Percentiles rank a stretch among this genome's conserved stretches.
phyloP scores from a whole-genome alignment of 2,113 vertebrate species.

The Myotis davidii region DNA sequence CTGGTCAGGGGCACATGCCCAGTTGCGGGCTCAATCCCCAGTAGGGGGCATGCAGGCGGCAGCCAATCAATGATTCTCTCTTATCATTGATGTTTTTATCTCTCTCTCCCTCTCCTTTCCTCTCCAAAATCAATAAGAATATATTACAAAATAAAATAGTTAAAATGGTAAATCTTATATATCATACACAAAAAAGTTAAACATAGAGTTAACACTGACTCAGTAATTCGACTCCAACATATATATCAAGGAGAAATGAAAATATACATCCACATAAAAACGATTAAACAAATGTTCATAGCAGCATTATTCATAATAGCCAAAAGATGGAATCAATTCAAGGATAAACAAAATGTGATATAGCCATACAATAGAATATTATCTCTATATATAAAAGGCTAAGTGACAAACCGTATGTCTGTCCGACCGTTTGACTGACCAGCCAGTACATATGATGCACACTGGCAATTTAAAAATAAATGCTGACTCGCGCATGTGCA shows the following conservation, averaged over 20 bases:
- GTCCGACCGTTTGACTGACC: too few relatives aligned
- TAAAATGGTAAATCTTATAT: neutral
- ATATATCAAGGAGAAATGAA: neutral
- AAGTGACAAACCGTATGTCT: too few relatives aligned
- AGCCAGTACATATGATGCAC: too few relatives aligned
- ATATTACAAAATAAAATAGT: neutral
- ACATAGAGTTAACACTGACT: neutral
- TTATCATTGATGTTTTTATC: too few relatives aligned
- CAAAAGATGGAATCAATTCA: slow-evolving; percentile 18
- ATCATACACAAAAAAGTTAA: neutral
- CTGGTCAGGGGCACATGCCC: too few relatives aligned
- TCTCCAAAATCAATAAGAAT: too few relatives aligned
- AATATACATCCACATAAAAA: neutral
- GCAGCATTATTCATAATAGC: neutral
- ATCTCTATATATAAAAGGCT: neutral
- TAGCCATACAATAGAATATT: neutral
- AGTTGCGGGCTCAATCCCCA: too few relatives aligned
- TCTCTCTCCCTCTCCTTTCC: too few relatives aligned
- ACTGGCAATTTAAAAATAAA: too few relatives aligned
- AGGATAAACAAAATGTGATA: neutral
- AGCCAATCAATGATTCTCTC: neutral
- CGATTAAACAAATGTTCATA: neutral
- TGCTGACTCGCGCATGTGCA: too few relatives aligned
- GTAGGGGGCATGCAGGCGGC: neutral
- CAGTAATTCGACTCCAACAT: neutral